Conservation (phyloP, 2,797 vertebrate genomes). For the Enteromius argenteus region DNA sequence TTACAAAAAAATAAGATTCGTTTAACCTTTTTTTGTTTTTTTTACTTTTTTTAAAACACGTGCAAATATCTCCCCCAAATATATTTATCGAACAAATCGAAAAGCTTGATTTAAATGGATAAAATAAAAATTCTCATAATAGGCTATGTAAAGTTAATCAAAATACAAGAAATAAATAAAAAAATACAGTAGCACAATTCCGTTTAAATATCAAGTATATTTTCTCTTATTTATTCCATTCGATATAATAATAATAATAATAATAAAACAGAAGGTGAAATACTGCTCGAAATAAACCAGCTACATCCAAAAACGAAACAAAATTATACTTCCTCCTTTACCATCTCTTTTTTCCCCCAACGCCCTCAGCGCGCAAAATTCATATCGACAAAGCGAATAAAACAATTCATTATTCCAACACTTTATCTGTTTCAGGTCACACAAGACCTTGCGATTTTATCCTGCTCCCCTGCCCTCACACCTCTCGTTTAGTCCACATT, state of each 20-base stretch:
- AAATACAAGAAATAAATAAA: neutral
- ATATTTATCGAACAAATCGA: neutral
- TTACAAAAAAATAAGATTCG: neutral
- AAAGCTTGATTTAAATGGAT: neutral
- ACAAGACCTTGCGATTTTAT: constrained; percentile 50
- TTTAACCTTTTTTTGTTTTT: neutral
- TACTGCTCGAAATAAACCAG: neutral
- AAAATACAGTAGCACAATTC: neutral
- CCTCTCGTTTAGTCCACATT: constrained; percentile 51
- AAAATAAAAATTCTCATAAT: neutral
- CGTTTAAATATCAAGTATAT: neutral
- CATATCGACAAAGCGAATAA: constrained; percentile 61
- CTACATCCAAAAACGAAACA: constrained; percentile 13
- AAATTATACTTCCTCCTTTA: constrained; percentile 3
- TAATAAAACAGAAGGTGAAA: neutral
- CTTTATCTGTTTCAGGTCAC: constrained; percentile 58
- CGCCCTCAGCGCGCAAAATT: constrained; percentile 42
- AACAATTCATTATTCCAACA: constrained; percentile 61
- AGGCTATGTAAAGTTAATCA: neutral
- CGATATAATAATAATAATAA: neutral
- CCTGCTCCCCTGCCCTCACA: constrained; percentile 43
- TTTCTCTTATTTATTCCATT: neutral
- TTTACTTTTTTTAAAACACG: neutral
- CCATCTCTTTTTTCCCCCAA: neutral
- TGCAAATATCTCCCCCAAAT: neutral